phyloP scores from a whole-genome alignment of 2,888 invertebrate species.

The Eupeodes luniger region DNA sequence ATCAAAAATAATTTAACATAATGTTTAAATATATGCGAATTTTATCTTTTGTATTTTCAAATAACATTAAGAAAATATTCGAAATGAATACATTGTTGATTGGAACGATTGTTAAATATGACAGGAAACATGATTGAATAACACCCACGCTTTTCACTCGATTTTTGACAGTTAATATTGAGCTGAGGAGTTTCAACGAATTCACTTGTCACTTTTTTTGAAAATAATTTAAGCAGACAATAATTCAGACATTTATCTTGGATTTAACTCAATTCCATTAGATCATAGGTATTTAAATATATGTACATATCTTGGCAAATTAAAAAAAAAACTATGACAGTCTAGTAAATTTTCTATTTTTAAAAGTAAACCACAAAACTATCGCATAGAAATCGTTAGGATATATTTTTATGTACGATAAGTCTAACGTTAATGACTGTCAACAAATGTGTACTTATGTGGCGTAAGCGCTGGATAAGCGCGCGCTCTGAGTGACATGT shows the following conservation, averaged over 20 bases:
- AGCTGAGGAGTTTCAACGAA: neutral
- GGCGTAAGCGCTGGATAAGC: constrained; percentile 33
- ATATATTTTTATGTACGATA: constrained; percentile 41
- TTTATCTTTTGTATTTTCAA: too few species aligned
- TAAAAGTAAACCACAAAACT: constrained; percentile 7
- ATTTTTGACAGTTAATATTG: constrained; percentile 7
- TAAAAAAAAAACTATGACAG: neutral
- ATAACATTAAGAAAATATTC: too few species aligned
- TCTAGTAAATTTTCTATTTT: neutral
- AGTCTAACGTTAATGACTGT: constrained; percentile 54
- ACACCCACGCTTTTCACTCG: neutral
- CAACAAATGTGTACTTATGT: constrained; percentile 17
- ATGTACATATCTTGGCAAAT: neutral
- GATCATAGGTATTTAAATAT: neutral
- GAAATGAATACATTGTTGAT: too few species aligned
- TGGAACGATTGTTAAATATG: neutral
- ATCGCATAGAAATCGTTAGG: constrained; percentile 5
- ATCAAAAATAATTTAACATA: too few species aligned
- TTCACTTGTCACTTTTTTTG: constrained; percentile 7
- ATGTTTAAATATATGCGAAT: too few species aligned
- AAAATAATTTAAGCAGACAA: neutral
- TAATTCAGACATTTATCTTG: neutral
- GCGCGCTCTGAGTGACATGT: constrained; percentile 52
- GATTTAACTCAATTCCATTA: neutral
- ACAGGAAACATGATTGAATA: neutral